phyloP scores from a whole-genome alignment of 2,113 vertebrate genomes.

The Sphyrna mokarran region DNA sequence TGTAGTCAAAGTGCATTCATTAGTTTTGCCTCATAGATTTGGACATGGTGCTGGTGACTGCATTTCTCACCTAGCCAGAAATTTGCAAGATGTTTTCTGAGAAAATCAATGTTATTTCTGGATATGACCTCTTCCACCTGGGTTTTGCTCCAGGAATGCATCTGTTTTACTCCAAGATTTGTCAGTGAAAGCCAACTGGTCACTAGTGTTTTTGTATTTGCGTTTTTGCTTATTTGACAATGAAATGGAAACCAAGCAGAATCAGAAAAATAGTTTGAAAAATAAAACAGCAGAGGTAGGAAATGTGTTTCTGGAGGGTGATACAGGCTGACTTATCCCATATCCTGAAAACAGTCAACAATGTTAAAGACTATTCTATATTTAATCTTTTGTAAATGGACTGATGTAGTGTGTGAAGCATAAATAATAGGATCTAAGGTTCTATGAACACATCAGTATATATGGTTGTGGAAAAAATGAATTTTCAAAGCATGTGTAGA shows the following conservation, averaged over 20 bases:
- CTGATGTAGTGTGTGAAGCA: neutral
- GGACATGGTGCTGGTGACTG: neutral
- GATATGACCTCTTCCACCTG: neutral
- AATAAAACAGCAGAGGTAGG: neutral
- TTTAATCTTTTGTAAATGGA: neutral
- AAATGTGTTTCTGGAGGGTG: too few relatives aligned
- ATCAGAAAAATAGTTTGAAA: neutral
- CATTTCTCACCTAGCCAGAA: neutral
- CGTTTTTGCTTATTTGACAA: neutral
- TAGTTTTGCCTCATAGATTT: neutral
- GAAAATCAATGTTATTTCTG: neutral
- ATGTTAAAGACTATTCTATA: neutral
- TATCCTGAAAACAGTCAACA: neutral
- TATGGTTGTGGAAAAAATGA: neutral
- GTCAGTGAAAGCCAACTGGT: neutral
- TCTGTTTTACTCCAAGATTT: neutral
- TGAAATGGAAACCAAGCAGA: neutral
- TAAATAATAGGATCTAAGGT: neutral
- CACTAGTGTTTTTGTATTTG: neutral
- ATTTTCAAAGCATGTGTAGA: neutral
- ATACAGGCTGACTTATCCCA: neutral
- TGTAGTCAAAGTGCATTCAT: neutral
- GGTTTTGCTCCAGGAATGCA: neutral
- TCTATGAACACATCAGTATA: neutral
- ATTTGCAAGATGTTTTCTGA: neutral